Evolutionary conservation across 2,888 invertebrate species (phyloP), one percentile per base, ranked within the genome.

Genomic region (Dascillus cervinus): DNA sequence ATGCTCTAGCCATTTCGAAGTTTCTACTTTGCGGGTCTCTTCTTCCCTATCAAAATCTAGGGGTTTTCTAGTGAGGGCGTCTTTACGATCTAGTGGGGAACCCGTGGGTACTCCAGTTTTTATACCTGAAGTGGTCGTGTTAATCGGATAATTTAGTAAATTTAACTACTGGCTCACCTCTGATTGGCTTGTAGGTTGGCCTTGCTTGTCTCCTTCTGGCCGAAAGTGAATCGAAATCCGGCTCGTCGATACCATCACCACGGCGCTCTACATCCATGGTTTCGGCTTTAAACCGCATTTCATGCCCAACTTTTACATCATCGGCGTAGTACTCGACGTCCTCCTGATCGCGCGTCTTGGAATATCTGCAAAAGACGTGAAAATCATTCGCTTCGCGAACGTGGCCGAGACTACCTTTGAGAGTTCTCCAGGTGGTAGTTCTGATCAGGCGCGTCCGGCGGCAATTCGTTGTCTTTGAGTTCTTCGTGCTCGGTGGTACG

Each of bases 1-100:
- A 54, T 84, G 83, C 55, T 89, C 89, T 30, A 90, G 70, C 90
- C 90, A 90, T 66, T 88, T 88, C 41, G 85, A 87, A 0, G 89
- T 90, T 67, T 90, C 89, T 44, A 82, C 81, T 63, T 89, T 89
- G 37, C 89, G 75, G 3, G 88, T 88, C 61, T 88, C 85, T 62
- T 90, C 89, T 59, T 90, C 89, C 53, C 85, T 79, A 56, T 88
- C 87, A 52, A 87, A 82, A 64, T 89, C 87, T 41, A 88, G 65
- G 0, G 89, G 87, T 31, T 80, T 79, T 57, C 82, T 82, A 20
- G 85, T 82, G 52, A 87, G 69, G 3, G 80, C 83, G 64, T 89
- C 88, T 62, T 86, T 87, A 33, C 87, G 75, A 47, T 82, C 82
- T 39, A 72, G 70, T 10, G 62, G 63, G 2, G 58, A 54, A 13